Conservation (phyloP, 35 echinoderm and acorn worm genomes). For the Heliocidaris erythrogramma region DNA sequence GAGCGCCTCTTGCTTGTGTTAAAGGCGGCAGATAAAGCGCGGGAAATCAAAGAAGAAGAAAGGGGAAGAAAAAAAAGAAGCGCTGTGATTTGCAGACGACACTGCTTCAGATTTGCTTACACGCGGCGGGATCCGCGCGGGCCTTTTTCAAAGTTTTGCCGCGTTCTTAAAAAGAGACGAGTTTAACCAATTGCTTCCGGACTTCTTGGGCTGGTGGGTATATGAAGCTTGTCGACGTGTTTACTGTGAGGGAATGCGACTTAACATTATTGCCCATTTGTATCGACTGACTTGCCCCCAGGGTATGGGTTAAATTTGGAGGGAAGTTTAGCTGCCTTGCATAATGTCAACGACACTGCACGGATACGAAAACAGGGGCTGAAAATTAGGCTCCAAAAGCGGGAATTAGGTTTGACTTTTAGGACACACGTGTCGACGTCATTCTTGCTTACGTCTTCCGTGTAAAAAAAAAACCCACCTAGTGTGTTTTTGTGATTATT, state of each 20-base stretch:
- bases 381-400: neutral
- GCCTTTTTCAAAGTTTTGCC: neutral
- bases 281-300: conserved; percentile 16
- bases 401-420: neutral
- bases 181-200: neutral
- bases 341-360: conserved; percentile 1
- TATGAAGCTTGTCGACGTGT: neutral
- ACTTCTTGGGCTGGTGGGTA: neutral
- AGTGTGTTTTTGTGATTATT: too few species aligned
- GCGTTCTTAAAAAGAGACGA: neutral
- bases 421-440: neutral
- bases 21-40: neutral
- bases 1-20: conserved; percentile 21
- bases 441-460: too few species aligned
- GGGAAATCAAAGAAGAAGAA: neutral
- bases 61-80: neutral
- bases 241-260: neutral
- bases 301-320: neutral
- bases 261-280: neutral
- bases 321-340: neutral
- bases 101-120: neutral
- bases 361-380: neutral
- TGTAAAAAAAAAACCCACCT: too few species aligned
- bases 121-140: neutral
- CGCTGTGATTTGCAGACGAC: neutral